phyloP scores from a whole-genome alignment of 2,113 vertebrate genomes.

The Cynoglossus semilaevis region DNA sequence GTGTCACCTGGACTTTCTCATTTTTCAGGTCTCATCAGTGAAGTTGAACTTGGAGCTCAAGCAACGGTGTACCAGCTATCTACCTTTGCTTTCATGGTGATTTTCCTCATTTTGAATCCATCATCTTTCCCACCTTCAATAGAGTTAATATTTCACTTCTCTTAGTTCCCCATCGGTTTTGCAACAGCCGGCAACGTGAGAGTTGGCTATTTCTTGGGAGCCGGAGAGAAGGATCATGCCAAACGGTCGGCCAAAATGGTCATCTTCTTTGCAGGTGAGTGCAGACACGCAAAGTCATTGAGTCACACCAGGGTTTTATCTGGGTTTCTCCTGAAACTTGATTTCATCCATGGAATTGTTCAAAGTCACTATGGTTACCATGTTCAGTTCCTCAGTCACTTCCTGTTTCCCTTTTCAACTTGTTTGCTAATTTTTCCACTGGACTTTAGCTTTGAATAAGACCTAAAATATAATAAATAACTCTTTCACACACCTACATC shows the following conservation, averaged over 20 bases:
- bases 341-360: not conserved
- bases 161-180: conserved; percentile 82
- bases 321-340: not conserved
- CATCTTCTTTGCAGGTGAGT: conserved; percentile 55
- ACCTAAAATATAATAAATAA: no score
- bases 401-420: no score
- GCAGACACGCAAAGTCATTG: not conserved
- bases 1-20: no score
- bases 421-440: no score
- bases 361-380: no score
- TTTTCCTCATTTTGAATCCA: not conserved
- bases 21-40: conserved; percentile 81
- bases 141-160: conserved; percentile 2
- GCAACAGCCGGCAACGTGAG: conserved; percentile 79
- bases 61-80: conserved; percentile 80
- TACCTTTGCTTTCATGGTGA: conserved; percentile 84
- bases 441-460: no score
- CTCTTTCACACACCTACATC: no score
- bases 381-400: no score
- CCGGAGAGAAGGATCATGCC: conserved; percentile 77
- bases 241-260: conserved; percentile 73
- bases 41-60: conserved; percentile 87
- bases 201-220: conserved; percentile 86
- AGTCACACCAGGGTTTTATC: not conserved
- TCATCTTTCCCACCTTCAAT: not conserved